A percentile compares a stretch with the other conserved stretches of the same genome.
Evolutionary conservation across 2,888 invertebrate species (phyloP).

Genomic region (Sminthurinus aureus): DNA sequence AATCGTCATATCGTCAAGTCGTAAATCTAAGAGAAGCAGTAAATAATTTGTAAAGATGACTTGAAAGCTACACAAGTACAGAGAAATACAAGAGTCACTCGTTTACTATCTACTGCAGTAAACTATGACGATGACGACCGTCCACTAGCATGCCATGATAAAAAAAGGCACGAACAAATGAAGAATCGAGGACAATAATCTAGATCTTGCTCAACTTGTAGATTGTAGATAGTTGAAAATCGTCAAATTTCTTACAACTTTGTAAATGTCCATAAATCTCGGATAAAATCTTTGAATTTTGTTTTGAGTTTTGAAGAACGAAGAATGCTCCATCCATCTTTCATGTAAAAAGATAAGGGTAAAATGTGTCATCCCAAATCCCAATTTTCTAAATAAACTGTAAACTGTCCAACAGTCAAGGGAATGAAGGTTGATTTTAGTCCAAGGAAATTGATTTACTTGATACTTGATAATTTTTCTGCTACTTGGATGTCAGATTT

Average conservation of each 20-base stretch:
- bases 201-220: neutral
- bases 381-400: neutral
- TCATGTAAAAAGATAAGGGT: too few relatives aligned
- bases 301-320: neutral
- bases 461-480: too few relatives aligned
- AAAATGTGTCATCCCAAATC: too few relatives aligned
- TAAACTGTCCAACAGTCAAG: too few relatives aligned
- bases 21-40: neutral
- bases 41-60: neutral
- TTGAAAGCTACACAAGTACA: neutral
- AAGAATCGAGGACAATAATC: neutral
- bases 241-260: neutral
- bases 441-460: too few relatives aligned
- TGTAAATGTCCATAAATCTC: neutral
- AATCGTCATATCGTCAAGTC: neutral
- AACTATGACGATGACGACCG: too few relatives aligned
- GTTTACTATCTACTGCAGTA: too few relatives aligned
- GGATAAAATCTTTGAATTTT: neutral
- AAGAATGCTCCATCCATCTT: too few relatives aligned
- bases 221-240: neutral
- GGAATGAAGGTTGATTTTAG: neutral
- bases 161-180: too few relatives aligned
- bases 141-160: too few relatives aligned
- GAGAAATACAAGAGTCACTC: too few relatives aligned
- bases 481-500: too few relatives aligned